Conservation (phyloP, 1,140 invertebrate species). For the Aethina tumida region DNA sequence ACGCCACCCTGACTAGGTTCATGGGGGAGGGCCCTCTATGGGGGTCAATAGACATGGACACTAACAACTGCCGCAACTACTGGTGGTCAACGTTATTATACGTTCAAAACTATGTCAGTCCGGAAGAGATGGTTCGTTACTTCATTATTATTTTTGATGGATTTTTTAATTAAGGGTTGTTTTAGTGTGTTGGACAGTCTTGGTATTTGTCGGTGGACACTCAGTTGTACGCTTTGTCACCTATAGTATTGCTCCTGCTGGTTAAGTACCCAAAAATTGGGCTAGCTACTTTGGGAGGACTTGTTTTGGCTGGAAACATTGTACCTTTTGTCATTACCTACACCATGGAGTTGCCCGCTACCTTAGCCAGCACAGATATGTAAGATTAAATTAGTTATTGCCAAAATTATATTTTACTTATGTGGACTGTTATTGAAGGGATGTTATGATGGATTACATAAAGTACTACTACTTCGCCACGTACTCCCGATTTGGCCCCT, state of each 20-base stretch:
- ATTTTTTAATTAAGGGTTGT: too few species aligned
- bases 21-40: slow-evolving; percentile 44
- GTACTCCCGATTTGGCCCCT: slow-evolving; percentile 42
- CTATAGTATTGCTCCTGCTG: slow-evolving; percentile 41
- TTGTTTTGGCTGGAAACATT: slow-evolving; percentile 6
- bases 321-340: slow-evolving; percentile 9
- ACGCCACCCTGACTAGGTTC: slow-evolving; percentile 42
- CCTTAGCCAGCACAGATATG: too few species aligned
- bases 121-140: too few species aligned
- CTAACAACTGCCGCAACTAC: slow-evolving; percentile 31
- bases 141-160: too few species aligned
- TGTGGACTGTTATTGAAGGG: too few species aligned
- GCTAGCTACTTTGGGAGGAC: slow-evolving; percentile 1
- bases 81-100: slow-evolving; percentile 45
- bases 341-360: background rate
- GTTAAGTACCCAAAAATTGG: slow-evolving; percentile 19
- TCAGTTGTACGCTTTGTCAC: slow-evolving; percentile 45
- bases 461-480: slow-evolving; percentile 25
- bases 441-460: background rate
- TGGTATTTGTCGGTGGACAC: slow-evolving; percentile 58
- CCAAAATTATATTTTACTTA: too few species aligned
- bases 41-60: slow-evolving; percentile 26
- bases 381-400: too few species aligned
- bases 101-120: too few species aligned
- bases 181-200: slow-evolving; percentile 48